phyloP scores from a whole-genome alignment of 2,888 invertebrate species.

The Noctua pronuba region DNA sequence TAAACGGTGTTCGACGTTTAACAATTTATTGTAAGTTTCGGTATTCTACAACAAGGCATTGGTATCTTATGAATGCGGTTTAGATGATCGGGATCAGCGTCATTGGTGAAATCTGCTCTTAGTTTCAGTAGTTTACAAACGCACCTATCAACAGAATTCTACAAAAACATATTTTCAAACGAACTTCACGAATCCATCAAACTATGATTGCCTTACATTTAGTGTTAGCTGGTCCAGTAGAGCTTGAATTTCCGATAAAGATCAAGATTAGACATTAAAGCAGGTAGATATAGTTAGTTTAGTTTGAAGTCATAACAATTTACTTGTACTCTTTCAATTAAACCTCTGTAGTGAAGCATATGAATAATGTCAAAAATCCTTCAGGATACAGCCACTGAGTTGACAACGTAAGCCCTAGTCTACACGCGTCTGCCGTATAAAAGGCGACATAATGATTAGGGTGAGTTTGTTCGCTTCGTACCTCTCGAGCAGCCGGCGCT shows the following conservation, averaged over 20 bases:
- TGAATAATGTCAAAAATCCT: neutral
- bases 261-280: slow-evolving; percentile 5
- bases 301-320: neutral
- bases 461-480: slow-evolving; percentile 87
- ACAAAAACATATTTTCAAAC: slow-evolving; percentile 10
- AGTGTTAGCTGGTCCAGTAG: slow-evolving; percentile 32
- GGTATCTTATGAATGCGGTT: neutral
- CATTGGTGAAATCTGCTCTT: neutral
- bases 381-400: neutral
- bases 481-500: slow-evolving; percentile 95
- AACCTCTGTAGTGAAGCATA: neutral
- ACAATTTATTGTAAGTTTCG: neutral
- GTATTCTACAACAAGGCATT: neutral
- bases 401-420: slow-evolving; percentile 63
- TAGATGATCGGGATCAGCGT: neutral
- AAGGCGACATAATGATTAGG: slow-evolving; percentile 83
- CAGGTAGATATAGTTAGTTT: neutral
- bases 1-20: neutral
- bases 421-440: slow-evolving; percentile 82
- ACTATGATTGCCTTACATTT: slow-evolving; percentile 38
- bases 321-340: neutral
- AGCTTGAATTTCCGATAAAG: slow-evolving; percentile 38
- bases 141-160: slow-evolving; percentile 15
- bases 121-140: slow-evolving; percentile 2
- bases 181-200: slow-evolving; percentile 22